Percentiles rank a stretch among this genome's conserved stretches.
These are phyloP conservation scores for Aphis gossypii DNA, from an alignment of 1,140 invertebrate genomes.

Conservation along the genomic window DNA sequence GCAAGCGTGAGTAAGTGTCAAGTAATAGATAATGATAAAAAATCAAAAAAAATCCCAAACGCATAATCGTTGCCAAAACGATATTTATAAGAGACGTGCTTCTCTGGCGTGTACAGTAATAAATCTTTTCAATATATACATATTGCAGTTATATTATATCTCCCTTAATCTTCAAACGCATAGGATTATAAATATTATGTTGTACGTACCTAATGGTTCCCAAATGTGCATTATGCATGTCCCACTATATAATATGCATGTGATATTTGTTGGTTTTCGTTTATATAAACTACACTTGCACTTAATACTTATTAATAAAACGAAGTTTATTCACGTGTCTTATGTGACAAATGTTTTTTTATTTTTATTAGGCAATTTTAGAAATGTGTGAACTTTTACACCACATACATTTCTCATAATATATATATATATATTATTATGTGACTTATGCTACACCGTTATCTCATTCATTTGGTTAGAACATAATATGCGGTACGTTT, in stretches of 20 bases:
- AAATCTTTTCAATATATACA: not conserved
- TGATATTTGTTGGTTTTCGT: not conserved
- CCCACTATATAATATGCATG: not conserved
- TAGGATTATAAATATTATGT: too few relatives aligned
- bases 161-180: not conserved
- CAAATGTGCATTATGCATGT: not conserved
- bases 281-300: not conserved
- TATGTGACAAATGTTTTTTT: not conserved
- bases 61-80: not conserved
- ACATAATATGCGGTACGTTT: not conserved
- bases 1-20: not conserved
- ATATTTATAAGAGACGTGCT: not conserved
- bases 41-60: not conserved
- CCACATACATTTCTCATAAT: not conserved
- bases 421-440: not conserved
- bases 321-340: not conserved
- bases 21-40: not conserved
- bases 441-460: not conserved
- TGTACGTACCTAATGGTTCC: not conserved
- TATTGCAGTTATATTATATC: not conserved
- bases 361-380: not conserved
- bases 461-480: not conserved
- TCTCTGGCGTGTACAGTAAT: not conserved
- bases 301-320: not conserved
- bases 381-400: slow-evolving; percentile 35